phyloP scores from a whole-genome alignment of 2,888 invertebrate species.

The Sericinus montela region DNA sequence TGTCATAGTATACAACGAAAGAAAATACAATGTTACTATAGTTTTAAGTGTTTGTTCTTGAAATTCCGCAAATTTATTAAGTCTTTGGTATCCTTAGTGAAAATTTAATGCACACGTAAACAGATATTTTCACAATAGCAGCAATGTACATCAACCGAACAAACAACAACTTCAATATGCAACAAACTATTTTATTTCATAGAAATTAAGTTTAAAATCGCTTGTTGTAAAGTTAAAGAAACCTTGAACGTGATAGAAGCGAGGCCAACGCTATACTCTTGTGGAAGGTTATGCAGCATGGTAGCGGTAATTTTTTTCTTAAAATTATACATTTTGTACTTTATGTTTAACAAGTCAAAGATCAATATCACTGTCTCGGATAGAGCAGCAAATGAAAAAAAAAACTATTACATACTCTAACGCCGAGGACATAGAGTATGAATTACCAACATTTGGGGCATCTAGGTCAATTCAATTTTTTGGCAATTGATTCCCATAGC shows the following conservation, averaged over 20 bases:
- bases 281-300: conserved; percentile 51
- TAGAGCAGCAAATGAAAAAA: background rate
- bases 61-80: no score
- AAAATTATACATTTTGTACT: background rate
- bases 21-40: no score
- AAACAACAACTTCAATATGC: background rate
- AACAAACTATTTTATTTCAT: background rate
- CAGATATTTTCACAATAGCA: background rate
- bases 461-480: background rate
- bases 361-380: background rate
- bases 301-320: conserved; percentile 13
- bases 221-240: conserved; percentile 23
- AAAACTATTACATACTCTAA: conserved; percentile 4
- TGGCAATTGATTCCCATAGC: background rate
- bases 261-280: conserved; percentile 47
- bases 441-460: background rate
- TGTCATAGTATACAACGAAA: no score
- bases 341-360: background rate
- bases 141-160: background rate
- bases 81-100: background rate
- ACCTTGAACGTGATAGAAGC: conserved; percentile 69
- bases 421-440: background rate
- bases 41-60: no score
- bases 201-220: conserved; percentile 14
- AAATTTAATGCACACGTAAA: background rate